Evolutionary conservation across 2,113 vertebrate species (phyloP).

Genomic region (Callorhinus ursinus): DNA sequence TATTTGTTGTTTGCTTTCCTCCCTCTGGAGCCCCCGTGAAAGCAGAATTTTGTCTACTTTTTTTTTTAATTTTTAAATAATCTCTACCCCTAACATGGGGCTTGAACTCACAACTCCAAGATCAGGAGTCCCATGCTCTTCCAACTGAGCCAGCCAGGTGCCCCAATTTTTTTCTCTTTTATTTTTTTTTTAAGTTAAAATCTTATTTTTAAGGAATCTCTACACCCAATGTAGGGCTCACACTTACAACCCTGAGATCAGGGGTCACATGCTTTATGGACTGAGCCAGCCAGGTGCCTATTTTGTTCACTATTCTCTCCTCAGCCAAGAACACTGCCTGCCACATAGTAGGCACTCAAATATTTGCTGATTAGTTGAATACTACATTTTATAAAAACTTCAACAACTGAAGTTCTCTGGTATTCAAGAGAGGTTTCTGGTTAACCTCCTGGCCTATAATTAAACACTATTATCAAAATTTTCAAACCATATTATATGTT

Average conservation of each 20-base stretch:
- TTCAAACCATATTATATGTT: neutral
- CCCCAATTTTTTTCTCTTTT: neutral
- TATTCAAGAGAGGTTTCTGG: conserved; percentile 18
- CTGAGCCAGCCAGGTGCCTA: neutral
- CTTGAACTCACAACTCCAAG: neutral
- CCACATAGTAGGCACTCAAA: neutral
- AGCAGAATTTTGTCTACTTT: neutral
- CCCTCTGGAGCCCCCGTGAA: neutral
- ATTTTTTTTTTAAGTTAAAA: neutral
- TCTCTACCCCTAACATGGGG: neutral
- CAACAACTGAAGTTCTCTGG: neutral
- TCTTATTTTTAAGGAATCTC: neutral
- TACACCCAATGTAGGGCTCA: neutral
- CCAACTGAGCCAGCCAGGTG: neutral
- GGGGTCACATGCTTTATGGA: neutral
- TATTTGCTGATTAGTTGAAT: neutral
- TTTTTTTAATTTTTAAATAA: neutral
- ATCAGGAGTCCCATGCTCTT: neutral
- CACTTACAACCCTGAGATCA: neutral
- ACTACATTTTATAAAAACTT: neutral
- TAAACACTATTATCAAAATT: neutral
- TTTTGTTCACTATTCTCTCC: neutral
- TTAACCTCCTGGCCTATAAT: neutral
- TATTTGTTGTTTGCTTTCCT: neutral
- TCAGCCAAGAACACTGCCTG: neutral